Conservation (phyloP, 2,797 vertebrate species). For the Acrossocheilus wenchowensis region DNA sequence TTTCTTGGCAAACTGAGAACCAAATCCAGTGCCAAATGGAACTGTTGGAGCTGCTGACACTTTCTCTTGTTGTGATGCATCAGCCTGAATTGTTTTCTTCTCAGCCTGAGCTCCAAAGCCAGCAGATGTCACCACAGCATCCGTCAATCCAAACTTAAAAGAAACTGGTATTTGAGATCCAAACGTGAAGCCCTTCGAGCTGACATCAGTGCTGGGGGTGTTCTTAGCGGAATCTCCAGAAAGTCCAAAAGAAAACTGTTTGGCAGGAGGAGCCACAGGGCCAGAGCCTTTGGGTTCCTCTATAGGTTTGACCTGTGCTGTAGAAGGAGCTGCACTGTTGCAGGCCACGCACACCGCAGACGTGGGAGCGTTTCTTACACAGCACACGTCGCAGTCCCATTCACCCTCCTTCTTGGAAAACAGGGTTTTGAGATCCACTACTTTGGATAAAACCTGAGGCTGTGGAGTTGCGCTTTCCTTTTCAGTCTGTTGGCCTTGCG, state of each 20-base stretch:
- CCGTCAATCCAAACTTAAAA: slow-evolving; percentile 76
- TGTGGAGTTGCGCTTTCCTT: slow-evolving; percentile 62
- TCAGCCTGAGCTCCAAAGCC: slow-evolving; percentile 71
- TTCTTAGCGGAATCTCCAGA: slow-evolving; percentile 56
- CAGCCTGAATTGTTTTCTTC: slow-evolving; percentile 66
- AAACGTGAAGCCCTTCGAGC: slow-evolving; percentile 75
- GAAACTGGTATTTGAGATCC: slow-evolving; percentile 70
- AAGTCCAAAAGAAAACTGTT: slow-evolving; percentile 69
- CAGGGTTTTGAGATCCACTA: slow-evolving; percentile 76
- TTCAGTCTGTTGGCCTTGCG: slow-evolving; percentile 54
- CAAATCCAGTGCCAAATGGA: slow-evolving; percentile 59
- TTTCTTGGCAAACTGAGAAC: slow-evolving; percentile 65
- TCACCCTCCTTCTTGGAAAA: slow-evolving; percentile 83
- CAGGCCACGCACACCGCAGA: slow-evolving; percentile 81
- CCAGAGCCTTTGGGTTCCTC: slow-evolving; percentile 72
- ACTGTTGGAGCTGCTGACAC: slow-evolving; percentile 48
- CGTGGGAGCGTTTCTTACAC: slow-evolving; percentile 79
- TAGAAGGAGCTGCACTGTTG: slow-evolving; percentile 77
- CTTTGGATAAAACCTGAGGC: slow-evolving; percentile 57
- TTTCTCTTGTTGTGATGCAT: slow-evolving; percentile 37
- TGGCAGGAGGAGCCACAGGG: slow-evolving; percentile 48
- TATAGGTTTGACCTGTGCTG: slow-evolving; percentile 59
- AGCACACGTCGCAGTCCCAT: slow-evolving; percentile 87
- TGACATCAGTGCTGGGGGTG: slow-evolving; percentile 51
- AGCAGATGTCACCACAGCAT: slow-evolving; percentile 58